Conservation (phyloP, 2,888 invertebrate genomes). For the Carabus problematicus region DNA sequence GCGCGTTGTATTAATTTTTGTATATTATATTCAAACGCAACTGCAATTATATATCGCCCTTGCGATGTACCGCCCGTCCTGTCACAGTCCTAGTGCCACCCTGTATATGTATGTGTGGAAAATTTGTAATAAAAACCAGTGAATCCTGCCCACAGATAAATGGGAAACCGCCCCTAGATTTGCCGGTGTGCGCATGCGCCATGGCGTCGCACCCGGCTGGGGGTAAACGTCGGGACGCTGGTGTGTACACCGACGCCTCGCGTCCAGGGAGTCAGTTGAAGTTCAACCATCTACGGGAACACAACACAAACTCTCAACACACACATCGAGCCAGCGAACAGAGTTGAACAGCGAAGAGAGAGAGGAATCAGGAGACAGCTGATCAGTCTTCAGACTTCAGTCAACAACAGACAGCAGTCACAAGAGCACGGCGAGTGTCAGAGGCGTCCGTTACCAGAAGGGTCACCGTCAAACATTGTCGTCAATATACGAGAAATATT, state of each 20-base stretch:
- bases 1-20: too few relatives aligned
- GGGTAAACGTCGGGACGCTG: conserved; percentile 56
- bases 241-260: conserved; percentile 52
- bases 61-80: conserved; percentile 16
- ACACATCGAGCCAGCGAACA: too few relatives aligned
- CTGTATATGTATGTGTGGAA: conserved; percentile 3
- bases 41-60: conserved; percentile 27
- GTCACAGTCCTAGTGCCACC: conserved; percentile 32
- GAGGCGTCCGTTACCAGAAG: too few relatives aligned
- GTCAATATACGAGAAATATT: too few relatives aligned
- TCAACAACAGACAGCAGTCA: neutral
- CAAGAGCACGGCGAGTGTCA: neutral
- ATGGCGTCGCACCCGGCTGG: conserved; percentile 47
- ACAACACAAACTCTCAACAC: too few relatives aligned
- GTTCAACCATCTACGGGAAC: conserved; percentile 42
- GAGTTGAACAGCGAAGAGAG: neutral
- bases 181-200: conserved; percentile 55
- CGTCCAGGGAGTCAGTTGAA: conserved; percentile 51
- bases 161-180: conserved; percentile 57
- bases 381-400: neutral
- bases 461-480: too few relatives aligned
- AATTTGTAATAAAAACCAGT: conserved; percentile 54
- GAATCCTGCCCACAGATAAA: conserved; percentile 60
- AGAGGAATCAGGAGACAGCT: conserved; percentile 1
- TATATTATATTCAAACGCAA: conserved; percentile 22